Conservation (phyloP, 1,140 invertebrate species). For the Trinorchestia longiramus region DNA sequence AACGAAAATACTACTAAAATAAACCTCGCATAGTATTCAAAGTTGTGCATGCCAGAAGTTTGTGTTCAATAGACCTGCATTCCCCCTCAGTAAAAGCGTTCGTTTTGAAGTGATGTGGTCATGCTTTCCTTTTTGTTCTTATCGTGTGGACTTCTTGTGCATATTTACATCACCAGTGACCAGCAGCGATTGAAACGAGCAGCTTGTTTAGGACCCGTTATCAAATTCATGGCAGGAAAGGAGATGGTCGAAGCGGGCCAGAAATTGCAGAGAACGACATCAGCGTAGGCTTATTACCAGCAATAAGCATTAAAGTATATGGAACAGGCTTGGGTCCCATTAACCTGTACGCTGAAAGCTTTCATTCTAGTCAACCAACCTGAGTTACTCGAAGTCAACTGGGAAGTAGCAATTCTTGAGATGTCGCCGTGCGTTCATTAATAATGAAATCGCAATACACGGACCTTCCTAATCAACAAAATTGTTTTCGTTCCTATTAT, state of each 20-base stretch:
- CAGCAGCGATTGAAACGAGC: not conserved
- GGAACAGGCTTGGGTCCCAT: not conserved
- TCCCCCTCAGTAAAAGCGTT: not conserved
- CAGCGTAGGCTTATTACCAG: not conserved
- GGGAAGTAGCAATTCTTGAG: not conserved
- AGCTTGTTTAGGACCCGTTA: not conserved
- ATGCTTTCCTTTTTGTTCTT: not conserved
- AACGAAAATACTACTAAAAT: not conserved
- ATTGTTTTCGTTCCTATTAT: too few relatives aligned
- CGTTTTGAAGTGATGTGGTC: not conserved
- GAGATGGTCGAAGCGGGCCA: not conserved
- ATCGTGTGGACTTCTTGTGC: not conserved
- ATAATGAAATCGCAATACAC: not conserved
- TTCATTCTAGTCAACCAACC: not conserved
- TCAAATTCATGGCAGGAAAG: not conserved
- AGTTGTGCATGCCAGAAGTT: not conserved
- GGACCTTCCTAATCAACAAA: too few relatives aligned
- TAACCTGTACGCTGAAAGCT: not conserved
- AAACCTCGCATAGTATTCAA: not conserved
- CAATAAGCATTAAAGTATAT: conserved; percentile 2
- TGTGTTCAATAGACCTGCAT: not conserved
- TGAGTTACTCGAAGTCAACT: not conserved
- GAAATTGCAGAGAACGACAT: not conserved
- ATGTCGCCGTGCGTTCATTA: not conserved
- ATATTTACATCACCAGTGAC: not conserved